A percentile compares a stretch with the other conserved stretches of the same genome.
Conservation (phyloP, 2,888 invertebrate genomes). For the Cephus rjabovi region DNA sequence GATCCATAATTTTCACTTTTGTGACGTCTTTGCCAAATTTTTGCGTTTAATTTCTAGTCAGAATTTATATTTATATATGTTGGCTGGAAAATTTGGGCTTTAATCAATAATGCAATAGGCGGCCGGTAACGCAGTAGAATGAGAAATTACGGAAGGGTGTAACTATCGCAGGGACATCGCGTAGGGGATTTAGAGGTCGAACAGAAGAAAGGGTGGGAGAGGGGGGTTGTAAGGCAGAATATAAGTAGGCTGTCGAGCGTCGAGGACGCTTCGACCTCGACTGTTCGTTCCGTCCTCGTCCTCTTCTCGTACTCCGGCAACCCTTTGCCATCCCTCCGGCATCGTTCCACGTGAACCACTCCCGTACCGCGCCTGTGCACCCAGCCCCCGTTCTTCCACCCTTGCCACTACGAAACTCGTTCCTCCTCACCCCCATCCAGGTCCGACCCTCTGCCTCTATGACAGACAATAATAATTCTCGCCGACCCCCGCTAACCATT, state of each 20-base stretch:
- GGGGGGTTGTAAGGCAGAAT: neutral
- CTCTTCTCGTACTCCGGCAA: constrained; percentile 30
- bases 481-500: neutral
- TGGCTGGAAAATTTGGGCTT: constrained; percentile 17
- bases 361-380: too few relatives aligned
- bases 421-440: too few relatives aligned
- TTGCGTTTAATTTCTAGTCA: too few relatives aligned
- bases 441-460: too few relatives aligned
- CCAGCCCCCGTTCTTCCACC: neutral
- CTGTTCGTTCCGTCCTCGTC: constrained; percentile 37
- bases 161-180: neutral
- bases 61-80: too few relatives aligned
- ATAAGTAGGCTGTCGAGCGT: constrained; percentile 15
- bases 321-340: constrained; percentile 16
- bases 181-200: neutral
- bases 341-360: too few relatives aligned
- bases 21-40: too few relatives aligned
- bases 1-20: too few relatives aligned
- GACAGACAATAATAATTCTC: too few relatives aligned
- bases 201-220: neutral
- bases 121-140: constrained; percentile 7
- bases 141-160: constrained; percentile 5
- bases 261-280: constrained; percentile 36
- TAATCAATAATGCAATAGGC: constrained; percentile 27
- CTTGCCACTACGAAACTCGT: neutral